Evolutionary conservation across 1,140 invertebrate genomes (phyloP).

Genomic region (Cherax quadricarinatus): DNA sequence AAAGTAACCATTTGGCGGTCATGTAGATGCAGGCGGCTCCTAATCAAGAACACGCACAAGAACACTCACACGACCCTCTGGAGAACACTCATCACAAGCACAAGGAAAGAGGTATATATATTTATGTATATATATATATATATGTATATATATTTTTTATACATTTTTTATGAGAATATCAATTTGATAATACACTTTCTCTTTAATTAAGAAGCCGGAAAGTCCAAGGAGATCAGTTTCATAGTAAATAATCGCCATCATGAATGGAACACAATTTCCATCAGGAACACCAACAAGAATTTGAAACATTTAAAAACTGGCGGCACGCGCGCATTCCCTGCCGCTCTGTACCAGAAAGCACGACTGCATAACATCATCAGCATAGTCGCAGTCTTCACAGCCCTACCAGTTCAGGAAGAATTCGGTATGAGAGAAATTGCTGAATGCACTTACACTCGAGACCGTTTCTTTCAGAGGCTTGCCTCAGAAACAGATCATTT

Average conservation of each 20-base stretch:
- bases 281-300: not conserved
- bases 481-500: not conserved
- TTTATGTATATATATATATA: not conserved
- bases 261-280: not conserved
- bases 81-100: not conserved
- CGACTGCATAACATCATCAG: not conserved
- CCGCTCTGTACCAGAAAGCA: not conserved
- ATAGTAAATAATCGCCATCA: not conserved
- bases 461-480: not conserved
- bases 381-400: conserved; percentile 25
- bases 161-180: not conserved
- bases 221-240: not conserved
- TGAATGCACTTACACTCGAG: too few species aligned
- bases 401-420: conserved; percentile 44
- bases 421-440: conserved; percentile 24
- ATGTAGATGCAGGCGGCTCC: not conserved
- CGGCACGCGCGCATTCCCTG: too few species aligned
- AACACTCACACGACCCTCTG: not conserved
- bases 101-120: conserved; percentile 7
- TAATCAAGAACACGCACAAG: not conserved
- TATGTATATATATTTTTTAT: not conserved
- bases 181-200: not conserved
- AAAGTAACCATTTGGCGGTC: not conserved
- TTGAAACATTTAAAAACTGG: conserved; percentile 3
- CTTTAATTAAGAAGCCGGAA: not conserved